Evolutionary conservation across 2,888 invertebrate species (phyloP), one percentile per base, ranked within the genome.

Genomic region (Eristalinus sepulchralis): DNA sequence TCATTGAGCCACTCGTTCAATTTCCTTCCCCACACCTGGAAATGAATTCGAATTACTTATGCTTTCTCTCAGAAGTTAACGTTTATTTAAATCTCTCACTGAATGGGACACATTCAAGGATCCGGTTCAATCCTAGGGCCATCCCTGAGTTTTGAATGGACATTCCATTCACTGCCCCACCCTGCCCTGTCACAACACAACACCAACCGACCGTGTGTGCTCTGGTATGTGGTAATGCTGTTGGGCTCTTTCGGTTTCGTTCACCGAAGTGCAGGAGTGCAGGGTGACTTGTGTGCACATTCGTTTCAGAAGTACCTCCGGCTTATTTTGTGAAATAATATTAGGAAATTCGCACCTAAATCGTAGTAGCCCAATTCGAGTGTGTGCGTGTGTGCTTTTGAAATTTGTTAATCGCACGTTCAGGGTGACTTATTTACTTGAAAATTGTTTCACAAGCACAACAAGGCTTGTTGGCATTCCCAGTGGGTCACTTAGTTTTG

Each of bases 31-130:
- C 47, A 59, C 78, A 83, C 71, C 73, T 86, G 83, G 68, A 86
- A 86, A 86, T 83, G 75, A 75, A 83, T 79, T 86, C 66, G 62
- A 83, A 83, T 83, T 86, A 86, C 86, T 86, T 83, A 83, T 83
- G 78, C 82, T 79, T 78, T 83, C 78, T 75, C 83, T 83, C 83
- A 83, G 79, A 86, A 83, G 86, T 82, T 86, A 86, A 86, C 83
- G 76, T 86, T 86, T 86, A 86, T 83, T 79, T 83, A 86, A 86
- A 78, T 86, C 78, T 47, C 47, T 53, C 64, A 71, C 66, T 70
- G 85, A 85, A 82, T 70, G 77, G 47, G 77, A 81, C 64, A 63
- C 68, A 68, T 68, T 68, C 57, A 68, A 75, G 80, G 75, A 63
- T 73, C 80, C 53, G 67, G 68, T 68, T 72, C 59, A 79, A 67